Evolutionary conservation across 2,888 invertebrate genomes (phyloP).

Genomic region (Eupithecia abbreviata): DNA sequence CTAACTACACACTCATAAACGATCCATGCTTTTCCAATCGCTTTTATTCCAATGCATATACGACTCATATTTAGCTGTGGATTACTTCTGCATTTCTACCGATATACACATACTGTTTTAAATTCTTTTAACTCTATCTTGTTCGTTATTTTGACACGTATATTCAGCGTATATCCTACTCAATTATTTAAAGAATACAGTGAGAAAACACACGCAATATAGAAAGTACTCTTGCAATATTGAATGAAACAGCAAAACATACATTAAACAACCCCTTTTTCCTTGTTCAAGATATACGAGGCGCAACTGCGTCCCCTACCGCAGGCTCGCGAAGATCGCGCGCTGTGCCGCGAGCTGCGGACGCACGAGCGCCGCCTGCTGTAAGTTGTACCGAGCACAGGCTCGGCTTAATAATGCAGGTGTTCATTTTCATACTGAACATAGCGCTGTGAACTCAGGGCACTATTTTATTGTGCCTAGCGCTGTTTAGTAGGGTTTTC

Average conservation of each 20-base stretch:
- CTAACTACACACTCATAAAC: constrained; percentile 39
- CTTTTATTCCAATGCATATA: not conserved
- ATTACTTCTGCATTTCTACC: not conserved
- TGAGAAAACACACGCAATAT: not conserved
- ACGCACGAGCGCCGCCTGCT: not conserved
- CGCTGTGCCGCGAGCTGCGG: not conserved
- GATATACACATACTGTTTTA: not conserved
- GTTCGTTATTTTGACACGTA: not conserved
- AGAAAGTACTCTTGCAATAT: not conserved
- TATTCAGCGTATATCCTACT: not conserved
- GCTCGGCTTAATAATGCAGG: constrained; percentile 17
- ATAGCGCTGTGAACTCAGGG: not conserved
- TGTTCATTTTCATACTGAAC: constrained; percentile 20
- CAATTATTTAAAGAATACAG: not conserved
- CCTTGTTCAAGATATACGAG: constrained; percentile 3
- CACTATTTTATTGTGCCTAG: not conserved
- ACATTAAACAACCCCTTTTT: constrained; percentile 3
- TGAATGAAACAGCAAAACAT: not conserved
- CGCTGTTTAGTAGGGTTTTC: not conserved
- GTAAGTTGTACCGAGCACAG: not conserved
- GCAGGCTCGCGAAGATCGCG: not conserved
- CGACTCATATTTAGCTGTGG: not conserved
- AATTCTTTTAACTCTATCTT: not conserved
- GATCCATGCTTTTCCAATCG: constrained; percentile 16
- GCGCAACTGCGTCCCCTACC: constrained; percentile 6